Conservation (phyloP, 2,797 vertebrate species). For the Pseudocheirus occidentalis region DNA sequence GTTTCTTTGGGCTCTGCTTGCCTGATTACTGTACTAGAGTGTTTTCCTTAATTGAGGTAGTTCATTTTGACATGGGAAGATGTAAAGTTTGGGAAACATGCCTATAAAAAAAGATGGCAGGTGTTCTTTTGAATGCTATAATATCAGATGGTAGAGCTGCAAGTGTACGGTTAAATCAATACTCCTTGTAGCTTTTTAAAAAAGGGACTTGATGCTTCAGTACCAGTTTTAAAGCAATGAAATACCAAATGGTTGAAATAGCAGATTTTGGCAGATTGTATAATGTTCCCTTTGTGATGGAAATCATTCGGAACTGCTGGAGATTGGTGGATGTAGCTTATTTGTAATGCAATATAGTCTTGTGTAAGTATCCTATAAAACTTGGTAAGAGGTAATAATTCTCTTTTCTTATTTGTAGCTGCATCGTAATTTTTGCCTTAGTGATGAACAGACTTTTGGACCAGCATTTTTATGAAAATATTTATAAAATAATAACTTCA, state of each 20-base stretch:
- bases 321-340: constrained; percentile 58
- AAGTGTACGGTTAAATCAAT: constrained; percentile 36
- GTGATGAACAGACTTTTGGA: constrained; percentile 62
- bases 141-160: constrained; percentile 26
- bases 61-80: background rate
- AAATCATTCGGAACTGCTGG: constrained; percentile 27
- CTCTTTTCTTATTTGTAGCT: constrained; percentile 68
- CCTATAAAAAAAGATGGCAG: background rate
- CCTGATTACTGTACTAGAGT: background rate
- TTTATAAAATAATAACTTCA: constrained; percentile 73
- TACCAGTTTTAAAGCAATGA: constrained; percentile 45
- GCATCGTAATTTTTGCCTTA: constrained; percentile 59
- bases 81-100: background rate
- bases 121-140: constrained; percentile 15
- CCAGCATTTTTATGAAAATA: constrained; percentile 74
- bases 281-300: constrained; percentile 57
- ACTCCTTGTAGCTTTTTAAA: constrained; percentile 60
- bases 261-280: constrained; percentile 59
- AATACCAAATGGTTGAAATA: constrained; percentile 56
- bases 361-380: constrained; percentile 62
- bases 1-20: background rate
- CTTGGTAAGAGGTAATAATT: constrained; percentile 68
- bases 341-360: constrained; percentile 65
- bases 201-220: constrained; percentile 48
- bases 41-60: background rate